Conservation (phyloP, 2,113 vertebrate genomes). For the Strix uralensis region DNA sequence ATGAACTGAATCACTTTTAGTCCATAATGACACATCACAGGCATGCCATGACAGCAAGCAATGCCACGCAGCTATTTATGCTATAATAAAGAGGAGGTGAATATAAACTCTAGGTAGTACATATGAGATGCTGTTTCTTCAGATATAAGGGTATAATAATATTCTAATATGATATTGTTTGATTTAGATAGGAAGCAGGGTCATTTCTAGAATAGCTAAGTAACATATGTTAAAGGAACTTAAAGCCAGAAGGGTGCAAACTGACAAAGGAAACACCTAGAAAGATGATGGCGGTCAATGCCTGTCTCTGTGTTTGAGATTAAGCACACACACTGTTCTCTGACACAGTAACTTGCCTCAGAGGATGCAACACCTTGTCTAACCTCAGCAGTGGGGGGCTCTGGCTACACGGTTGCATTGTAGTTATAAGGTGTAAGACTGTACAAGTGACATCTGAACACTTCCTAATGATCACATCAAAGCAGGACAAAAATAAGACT, state of each 20-base stretch:
- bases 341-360: background rate
- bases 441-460: background rate
- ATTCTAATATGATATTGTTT: background rate
- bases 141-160: background rate
- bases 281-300: accelerated
- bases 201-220: background rate
- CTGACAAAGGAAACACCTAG: background rate
- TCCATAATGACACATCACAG: background rate
- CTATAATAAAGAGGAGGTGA: background rate
- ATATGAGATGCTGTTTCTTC: background rate
- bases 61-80: background rate
- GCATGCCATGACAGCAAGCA: background rate
- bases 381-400: background rate
- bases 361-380: accelerated
- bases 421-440: background rate
- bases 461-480: background rate
- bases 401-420: background rate
- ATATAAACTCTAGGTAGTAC: background rate
- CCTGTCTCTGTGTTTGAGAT: background rate
- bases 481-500: background rate
- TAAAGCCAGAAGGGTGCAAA: background rate
- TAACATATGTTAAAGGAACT: background rate
- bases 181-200: background rate
- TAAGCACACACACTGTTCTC: background rate
- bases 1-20: background rate